Base-by-base conservation (phyloP, 2,888 invertebrate species). In the Drepana falcataria region DNA sequence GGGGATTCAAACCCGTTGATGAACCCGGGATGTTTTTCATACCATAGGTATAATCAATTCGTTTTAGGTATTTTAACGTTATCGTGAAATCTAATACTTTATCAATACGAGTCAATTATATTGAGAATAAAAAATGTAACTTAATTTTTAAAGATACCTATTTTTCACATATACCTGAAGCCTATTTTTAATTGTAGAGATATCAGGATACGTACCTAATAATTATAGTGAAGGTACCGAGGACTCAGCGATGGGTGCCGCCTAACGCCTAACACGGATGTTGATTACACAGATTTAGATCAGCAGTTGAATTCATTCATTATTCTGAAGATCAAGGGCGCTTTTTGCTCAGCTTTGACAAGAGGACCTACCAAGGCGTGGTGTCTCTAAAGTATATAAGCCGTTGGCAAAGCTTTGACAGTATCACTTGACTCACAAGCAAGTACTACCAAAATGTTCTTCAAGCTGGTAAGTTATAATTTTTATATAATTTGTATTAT, bases 241-340 rank as follows among this genome's bases (percentile, higher is more conserved):
- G 52, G 53, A 48, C 37, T 48, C 49, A 58, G 53, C 54, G 58
- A 59, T 57, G 52, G 63, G 53, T 58, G 49, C 59, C 48, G 37
- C 51, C 4, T 44, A 35, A 59, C 64, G 66, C 60, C 61, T 69
- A 74, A 82, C 68, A 59, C 84, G 84, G 85, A 85, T 83, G 75
- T 82, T 61, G 65, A 71, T 79, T 73, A 72, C 61, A 56, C 61
- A 60, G 60, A 75, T 73, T 74, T 67, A 71, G 69, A 72, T 68
- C 64, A 57, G 64, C 66, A 61, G 60, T 66, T 68, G 73, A 73
- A 75, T 78, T 78, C 66, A 75, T 76, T 75, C 77, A 76, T 71
- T 77, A 77, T 73, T 75, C 73, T 79, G 87, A 89, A 89, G 87
- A 89, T 89, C 88, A 90, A 90, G 90, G 90, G 83, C 87, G 66